Evolutionary conservation across 2,888 invertebrate species (phyloP), one percentile per base, ranked within the genome.

Genomic region (Eupithecia exiguata): DNA sequence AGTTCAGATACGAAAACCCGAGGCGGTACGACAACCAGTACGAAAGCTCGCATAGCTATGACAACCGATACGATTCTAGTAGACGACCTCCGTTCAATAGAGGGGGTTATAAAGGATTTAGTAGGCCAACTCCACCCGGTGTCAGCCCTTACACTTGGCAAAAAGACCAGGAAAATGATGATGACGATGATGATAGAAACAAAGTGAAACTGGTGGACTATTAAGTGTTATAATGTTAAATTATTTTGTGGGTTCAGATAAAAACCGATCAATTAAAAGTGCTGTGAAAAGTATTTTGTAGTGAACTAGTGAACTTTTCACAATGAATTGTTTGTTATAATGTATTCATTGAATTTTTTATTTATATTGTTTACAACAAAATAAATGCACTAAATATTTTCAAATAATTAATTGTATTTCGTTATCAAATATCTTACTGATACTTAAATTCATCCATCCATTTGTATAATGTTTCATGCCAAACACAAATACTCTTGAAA

Each of bases 181-280:
- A 77, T 61, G 69, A 30, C 30, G 30, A 74, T 53, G 66, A 77
- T 65, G 78, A 77, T 36, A 89, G 82, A 79, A 89, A 80, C 72
- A 92, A 89, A 86, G 88, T 93, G 7, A 93, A 93, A 84, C 87
- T 94, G 74, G 93, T 94, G 49, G 93, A 94, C 84, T 94, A 94
- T 82, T 93, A 84, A 82, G 12, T 65, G 21, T 65, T 6, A 63
- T 46, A 21, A 21, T 65, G 5, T 35, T 53, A 69, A 69, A 49
- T 38, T 35, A 25, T 5, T 30, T 7, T 35, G n/a, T 49, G 53
- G 18, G 67, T 62, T 68, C 25, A 62, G 46, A 46, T 35, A 43
- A 25, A 43, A n/a, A 70, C 40, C 36, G 61, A 71, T 78, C 73
- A 76, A 74, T 76, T 74, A 76, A 35, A 72, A 66, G 40, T 43